Percentiles rank a stretch among this genome's conserved stretches.
These are phyloP conservation scores for Dendrolimus pini DNA, from an alignment of 2,888 invertebrate species.

Conservation along the genomic window DNA sequence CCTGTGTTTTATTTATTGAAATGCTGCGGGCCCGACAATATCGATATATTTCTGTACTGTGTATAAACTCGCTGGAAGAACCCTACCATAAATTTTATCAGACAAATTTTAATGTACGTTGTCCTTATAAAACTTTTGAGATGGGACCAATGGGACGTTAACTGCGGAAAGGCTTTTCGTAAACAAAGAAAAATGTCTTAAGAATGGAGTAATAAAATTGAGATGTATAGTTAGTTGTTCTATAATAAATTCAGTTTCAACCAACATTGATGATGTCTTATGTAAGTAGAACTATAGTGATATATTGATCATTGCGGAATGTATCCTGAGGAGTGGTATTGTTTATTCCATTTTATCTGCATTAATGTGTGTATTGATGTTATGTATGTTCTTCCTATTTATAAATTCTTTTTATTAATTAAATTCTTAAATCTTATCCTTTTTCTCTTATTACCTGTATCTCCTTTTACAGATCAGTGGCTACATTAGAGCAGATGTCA, in stretches of 20 bases:
- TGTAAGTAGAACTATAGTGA: background rate
- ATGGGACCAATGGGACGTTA: background rate
- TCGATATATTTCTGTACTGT: background rate
- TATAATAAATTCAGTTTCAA: too few relatives aligned
- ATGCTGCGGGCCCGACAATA: too few relatives aligned
- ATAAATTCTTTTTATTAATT: slow-evolving; percentile 44
- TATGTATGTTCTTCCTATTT: slow-evolving; percentile 49
- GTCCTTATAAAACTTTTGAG: background rate
- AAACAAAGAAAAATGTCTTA: background rate
- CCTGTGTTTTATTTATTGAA: too few relatives aligned
- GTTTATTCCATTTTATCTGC: slow-evolving; percentile 57
- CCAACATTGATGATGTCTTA: too few relatives aligned
- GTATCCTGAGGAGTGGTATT: slow-evolving; percentile 33
- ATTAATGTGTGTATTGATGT: slow-evolving; percentile 54
- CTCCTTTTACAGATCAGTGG: too few relatives aligned
- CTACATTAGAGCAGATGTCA: too few relatives aligned
- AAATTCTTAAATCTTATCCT: slow-evolving; percentile 29
- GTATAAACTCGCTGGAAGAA: background rate
- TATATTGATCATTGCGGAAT: slow-evolving; percentile 24
- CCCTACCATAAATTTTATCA: background rate
- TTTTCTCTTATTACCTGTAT: slow-evolving; percentile 1
- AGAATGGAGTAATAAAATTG: background rate
- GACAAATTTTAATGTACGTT: background rate
- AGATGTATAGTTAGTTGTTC: background rate
- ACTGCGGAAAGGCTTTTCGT: background rate